Evolutionary conservation across 2,113 vertebrate genomes (phyloP).

Genomic region (Numida meleagris): DNA sequence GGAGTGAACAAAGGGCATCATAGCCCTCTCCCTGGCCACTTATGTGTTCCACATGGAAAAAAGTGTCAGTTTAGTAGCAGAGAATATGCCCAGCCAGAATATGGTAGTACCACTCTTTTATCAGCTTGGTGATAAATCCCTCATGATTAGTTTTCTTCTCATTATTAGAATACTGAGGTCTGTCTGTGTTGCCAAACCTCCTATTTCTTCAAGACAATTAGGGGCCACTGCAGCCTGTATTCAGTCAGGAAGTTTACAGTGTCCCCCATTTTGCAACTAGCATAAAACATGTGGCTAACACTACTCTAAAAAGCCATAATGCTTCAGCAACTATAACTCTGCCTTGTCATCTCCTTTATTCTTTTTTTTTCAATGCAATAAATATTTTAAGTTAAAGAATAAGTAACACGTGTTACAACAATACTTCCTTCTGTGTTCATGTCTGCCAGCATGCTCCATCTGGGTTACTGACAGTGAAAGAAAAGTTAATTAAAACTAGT

Average conservation of each 20-base stretch:
- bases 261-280: neutral
- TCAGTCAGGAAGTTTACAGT: neutral
- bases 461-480: neutral
- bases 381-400: neutral
- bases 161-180: neutral
- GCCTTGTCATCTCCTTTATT: neutral
- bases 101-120: neutral
- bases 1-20: neutral
- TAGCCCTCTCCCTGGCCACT: neutral
- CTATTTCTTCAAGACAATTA: neutral
- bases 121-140: neutral
- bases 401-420: neutral
- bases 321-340: neutral
- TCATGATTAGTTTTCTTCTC: neutral
- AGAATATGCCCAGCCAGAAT: neutral
- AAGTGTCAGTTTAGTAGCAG: neutral
- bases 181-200: neutral
- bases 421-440: neutral
- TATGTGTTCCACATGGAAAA: neutral
- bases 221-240: neutral
- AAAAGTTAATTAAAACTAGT: neutral
- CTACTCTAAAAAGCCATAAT: neutral
- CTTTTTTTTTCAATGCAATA: neutral
- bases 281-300: neutral
- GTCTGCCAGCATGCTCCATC: fast-evolving